Evolutionary conservation across 2,888 invertebrate genomes (phyloP).

Genomic region (Torymus tubicola): DNA sequence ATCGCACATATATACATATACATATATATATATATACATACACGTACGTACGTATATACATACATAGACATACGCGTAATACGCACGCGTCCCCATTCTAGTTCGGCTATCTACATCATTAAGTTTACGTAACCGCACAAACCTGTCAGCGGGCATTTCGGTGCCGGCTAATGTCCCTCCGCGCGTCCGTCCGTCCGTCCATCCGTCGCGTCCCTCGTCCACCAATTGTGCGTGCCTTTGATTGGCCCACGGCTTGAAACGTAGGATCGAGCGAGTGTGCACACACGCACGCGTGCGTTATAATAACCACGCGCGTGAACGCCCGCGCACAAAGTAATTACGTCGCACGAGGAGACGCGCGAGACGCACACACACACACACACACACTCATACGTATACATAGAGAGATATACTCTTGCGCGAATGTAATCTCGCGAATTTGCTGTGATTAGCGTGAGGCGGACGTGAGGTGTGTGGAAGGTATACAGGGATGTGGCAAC

Average conservation of each 20-base stretch:
- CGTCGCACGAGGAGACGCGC: neutral
- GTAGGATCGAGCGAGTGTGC: slow-evolving; percentile 38
- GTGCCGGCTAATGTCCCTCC: slow-evolving; percentile 65
- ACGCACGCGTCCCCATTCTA: slow-evolving; percentile 69
- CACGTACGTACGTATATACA: too few relatives aligned
- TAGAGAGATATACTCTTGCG: too few relatives aligned
- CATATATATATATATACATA: too few relatives aligned
- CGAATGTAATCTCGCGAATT: too few relatives aligned
- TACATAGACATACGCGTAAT: too few relatives aligned
- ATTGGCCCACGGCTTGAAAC: slow-evolving; percentile 44
- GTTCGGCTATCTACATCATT: slow-evolving; percentile 70
- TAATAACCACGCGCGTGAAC: slow-evolving; percentile 14
- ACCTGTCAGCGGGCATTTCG: slow-evolving; percentile 72
- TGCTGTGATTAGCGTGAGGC: too few relatives aligned
- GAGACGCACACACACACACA: too few relatives aligned
- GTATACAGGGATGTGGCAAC: too few relatives aligned
- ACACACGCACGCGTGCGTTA: neutral
- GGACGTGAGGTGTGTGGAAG: too few relatives aligned
- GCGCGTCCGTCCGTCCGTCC: neutral
- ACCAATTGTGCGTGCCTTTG: slow-evolving; percentile 31
- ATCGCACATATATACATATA: too few relatives aligned
- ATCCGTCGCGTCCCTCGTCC: neutral
- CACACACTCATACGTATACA: too few relatives aligned
- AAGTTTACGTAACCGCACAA: slow-evolving; percentile 74
- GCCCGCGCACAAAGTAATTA: slow-evolving; percentile 8